These are phyloP conservation scores for Entomobrya multifasciata DNA, from an alignment of 2,888 invertebrate species.

Conservation along the genomic window DNA sequence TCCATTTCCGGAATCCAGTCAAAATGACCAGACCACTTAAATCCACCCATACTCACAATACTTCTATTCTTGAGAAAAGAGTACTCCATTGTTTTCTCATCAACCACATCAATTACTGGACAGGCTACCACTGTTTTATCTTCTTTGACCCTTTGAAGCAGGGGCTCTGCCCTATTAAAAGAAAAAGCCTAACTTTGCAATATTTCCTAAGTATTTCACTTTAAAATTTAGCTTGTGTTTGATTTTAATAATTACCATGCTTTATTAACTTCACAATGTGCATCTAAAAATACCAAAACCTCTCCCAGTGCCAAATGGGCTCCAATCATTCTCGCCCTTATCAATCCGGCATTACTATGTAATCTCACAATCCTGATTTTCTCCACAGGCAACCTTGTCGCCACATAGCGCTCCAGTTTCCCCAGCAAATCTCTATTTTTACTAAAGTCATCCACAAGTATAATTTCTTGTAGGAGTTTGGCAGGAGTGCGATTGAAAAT, in stretches of 20 bases:
- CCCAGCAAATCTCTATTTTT: background rate
- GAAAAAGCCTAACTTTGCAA: too few species aligned
- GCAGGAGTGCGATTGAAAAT: background rate
- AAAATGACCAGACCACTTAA: background rate
- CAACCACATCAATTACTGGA: background rate
- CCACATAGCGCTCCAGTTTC: slow-evolving; percentile 1
- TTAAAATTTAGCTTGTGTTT: too few species aligned
- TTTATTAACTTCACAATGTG: slow-evolving; percentile 90
- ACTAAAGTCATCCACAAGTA: slow-evolving; percentile 22
- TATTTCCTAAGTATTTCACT: too few species aligned
- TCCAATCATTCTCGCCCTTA: slow-evolving; percentile 87
- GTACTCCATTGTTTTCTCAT: background rate
- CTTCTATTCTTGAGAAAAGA: background rate
- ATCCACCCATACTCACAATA: slow-evolving; percentile 80
- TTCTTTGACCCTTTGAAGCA: background rate
- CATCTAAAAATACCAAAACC: slow-evolving; percentile 92
- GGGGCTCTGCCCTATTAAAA: slow-evolving; percentile 5
- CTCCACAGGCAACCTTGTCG: background rate
- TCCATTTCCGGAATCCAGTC: background rate
- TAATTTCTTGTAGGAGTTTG: background rate
- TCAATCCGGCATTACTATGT: background rate
- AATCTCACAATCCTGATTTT: background rate
- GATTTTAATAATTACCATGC: too few species aligned
- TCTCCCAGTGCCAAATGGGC: slow-evolving; percentile 85
- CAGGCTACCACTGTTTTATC: background rate